Base-by-base conservation (phyloP, 2,888 invertebrate genomes). In the Geophilus truncorum region DNA sequence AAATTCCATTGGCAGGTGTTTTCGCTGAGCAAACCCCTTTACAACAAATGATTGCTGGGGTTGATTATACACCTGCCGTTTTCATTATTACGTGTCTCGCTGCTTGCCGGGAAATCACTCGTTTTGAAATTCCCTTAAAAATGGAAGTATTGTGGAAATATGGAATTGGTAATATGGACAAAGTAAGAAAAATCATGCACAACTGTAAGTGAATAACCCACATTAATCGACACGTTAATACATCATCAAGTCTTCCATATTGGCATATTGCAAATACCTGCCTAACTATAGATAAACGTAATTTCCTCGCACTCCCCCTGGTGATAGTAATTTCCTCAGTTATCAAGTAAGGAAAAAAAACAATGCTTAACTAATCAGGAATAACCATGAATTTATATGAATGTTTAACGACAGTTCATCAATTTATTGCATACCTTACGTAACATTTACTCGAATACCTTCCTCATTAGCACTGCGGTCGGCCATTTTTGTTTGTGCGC, bases 401-500 rank as follows among this genome's bases (percentile, higher is more conserved):
- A 62, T 70, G 7, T 28, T 28, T 10, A 70, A 23, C 28, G 70
- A 70, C 23, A 70, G 0, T 70, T 57, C 3, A 25, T 4, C 25
- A 70, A 0, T 28, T 51, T 51, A 51, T 51, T 18, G 18, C 51
- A 4, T 6, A 18, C 25, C 25, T 3, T 70, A 23, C 70, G 70
- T 70, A 70, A 25, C 9, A 25, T 62, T 23, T 62, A 25, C 62
- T 6, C 45, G 15, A 12, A 45, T n/a, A 7, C 12, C 45, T 32
- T 18, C n/a, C 45, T 45, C 23, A 25, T 28, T 45, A 45, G 28
- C 28, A 12, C n/a, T n/a, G 70, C 10, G 28, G 70, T 70, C 70
- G 28, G 70, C 70, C 70, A 70, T 70, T 28, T 70, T 70, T 25
- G 70, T 70, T 70, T 70, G 28, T 70, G 70, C 70, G 70, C 70